Evolutionary conservation across 1,140 invertebrate species (phyloP).

Genomic region (Caenorhabditis latens): DNA sequence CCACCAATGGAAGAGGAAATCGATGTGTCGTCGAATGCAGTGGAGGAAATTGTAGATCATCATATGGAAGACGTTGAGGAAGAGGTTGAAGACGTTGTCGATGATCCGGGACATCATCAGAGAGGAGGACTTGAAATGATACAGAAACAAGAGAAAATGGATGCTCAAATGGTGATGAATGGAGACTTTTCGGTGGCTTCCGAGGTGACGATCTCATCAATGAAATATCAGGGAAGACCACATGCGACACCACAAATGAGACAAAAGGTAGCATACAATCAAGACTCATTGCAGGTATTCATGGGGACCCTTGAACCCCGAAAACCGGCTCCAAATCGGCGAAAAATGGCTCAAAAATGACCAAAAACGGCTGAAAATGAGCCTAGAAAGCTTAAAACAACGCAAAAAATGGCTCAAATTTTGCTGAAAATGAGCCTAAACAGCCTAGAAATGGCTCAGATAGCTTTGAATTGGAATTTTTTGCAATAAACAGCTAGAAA

Average conservation of each 20-base stretch:
- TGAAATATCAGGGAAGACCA: constrained; percentile 25
- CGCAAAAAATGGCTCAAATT: too few relatives aligned
- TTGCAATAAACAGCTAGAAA: too few relatives aligned
- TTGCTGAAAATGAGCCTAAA: too few relatives aligned
- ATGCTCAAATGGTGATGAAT: constrained; percentile 7
- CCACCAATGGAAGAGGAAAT: not conserved
- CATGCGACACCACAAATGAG: not conserved
- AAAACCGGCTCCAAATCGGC: too few relatives aligned
- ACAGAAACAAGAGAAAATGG: constrained; percentile 19
- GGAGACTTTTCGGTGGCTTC: not conserved
- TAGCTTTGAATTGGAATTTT: too few relatives aligned
- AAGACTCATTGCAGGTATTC: too few relatives aligned
- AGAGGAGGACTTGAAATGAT: not conserved
- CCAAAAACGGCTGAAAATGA: not conserved
- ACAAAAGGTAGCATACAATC: not conserved
- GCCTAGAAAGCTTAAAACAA: too few relatives aligned
- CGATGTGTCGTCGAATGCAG: not conserved
- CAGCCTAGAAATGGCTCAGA: too few relatives aligned
- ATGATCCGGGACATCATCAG: too few relatives aligned
- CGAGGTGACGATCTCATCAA: not conserved
- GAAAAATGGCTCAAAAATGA: too few relatives aligned
- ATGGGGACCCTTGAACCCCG: too few relatives aligned
- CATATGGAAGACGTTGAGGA: not conserved
- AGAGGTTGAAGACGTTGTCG: not conserved
- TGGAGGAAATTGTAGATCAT: not conserved